phyloP scores from a whole-genome alignment of 2,797 vertebrate species.

The Sebastes aleutianus region DNA sequence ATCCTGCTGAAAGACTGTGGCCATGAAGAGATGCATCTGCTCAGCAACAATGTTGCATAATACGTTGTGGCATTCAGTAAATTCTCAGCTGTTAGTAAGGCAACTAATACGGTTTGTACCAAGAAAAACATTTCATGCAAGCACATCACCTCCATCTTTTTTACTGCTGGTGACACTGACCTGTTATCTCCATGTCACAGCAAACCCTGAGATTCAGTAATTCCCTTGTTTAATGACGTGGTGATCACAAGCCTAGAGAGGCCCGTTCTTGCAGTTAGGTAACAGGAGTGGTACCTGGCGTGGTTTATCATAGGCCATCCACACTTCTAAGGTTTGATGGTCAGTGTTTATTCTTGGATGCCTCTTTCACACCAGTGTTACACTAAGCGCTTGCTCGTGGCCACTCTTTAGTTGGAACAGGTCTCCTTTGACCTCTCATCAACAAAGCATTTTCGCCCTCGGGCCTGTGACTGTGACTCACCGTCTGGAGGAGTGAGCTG shows the following conservation, averaged over 20 bases:
- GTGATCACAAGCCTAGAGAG: background rate
- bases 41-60: conserved; percentile 3
- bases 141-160: background rate
- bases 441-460: conserved; percentile 42
- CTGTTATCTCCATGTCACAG: background rate
- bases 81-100: background rate
- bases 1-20: background rate
- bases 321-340: background rate
- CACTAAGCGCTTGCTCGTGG: conserved; percentile 10
- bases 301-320: background rate
- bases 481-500: conserved; percentile 46
- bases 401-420: conserved; percentile 15
- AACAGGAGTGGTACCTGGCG: background rate
- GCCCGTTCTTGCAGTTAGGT: background rate
- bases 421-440: conserved; percentile 49
- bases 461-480: conserved; percentile 54
- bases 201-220: background rate
- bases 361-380: conserved; percentile 7
- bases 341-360: conserved; percentile 18
- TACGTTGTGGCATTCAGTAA: background rate
- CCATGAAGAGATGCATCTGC: conserved; percentile 14
- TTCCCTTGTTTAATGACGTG: background rate
- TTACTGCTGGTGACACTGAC: background rate
- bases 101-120: background rate
- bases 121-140: background rate